Evolutionary conservation across 2,888 invertebrate genomes (phyloP).

Genomic region (Clitarchus hookeri): DNA sequence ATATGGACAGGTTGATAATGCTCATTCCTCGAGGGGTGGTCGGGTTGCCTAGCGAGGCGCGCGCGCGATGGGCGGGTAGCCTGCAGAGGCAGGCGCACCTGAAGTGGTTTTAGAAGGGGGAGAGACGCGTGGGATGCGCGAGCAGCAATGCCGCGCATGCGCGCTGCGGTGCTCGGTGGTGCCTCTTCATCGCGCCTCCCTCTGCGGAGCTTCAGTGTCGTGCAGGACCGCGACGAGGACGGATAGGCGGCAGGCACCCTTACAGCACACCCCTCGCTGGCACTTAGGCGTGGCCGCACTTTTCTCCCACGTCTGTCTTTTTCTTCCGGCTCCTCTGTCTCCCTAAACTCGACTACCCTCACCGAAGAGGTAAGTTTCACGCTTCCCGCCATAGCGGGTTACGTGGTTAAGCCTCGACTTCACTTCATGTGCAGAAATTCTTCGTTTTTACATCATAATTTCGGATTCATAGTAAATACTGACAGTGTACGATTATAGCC

Average conservation of each 20-base stretch:
- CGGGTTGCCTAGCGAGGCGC: not conserved
- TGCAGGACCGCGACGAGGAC: conserved; percentile 2
- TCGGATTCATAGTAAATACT: no score
- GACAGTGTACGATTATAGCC: no score
- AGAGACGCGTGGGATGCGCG: not conserved
- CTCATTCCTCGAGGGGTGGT: not conserved
- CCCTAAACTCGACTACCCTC: not conserved
- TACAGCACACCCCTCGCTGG: not conserved
- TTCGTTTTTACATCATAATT: no score
- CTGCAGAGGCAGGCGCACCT: not conserved
- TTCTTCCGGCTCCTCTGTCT: not conserved
- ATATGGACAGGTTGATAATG: not conserved
- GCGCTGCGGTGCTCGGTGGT: not conserved
- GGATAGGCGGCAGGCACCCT: not conserved
- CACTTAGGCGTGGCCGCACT: not conserved
- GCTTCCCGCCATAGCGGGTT: no score
- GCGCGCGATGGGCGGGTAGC: not conserved
- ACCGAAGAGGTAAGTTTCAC: not conserved
- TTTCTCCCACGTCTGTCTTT: not conserved
- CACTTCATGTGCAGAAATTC: no score
- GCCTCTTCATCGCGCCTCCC: not conserved
- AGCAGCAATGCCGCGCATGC: not conserved
- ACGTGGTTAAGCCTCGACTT: no score
- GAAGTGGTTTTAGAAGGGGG: not conserved
- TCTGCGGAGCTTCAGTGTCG: not conserved